These are phyloP conservation scores for Clusia tigrina DNA, from an alignment of 2,888 invertebrate genomes.

Conservation along the genomic window DNA sequence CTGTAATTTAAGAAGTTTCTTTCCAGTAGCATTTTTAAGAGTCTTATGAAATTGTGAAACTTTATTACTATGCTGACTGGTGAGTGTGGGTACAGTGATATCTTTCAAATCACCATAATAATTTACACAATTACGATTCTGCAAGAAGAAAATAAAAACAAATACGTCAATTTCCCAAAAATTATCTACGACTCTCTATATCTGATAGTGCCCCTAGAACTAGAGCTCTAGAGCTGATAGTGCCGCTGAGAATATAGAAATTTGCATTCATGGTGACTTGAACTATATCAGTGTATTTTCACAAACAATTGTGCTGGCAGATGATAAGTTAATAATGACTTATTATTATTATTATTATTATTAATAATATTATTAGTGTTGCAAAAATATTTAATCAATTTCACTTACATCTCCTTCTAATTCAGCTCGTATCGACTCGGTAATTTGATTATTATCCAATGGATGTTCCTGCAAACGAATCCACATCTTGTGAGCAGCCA, in stretches of 20 bases:
- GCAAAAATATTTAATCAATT: background rate
- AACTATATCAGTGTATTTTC: slow-evolving; percentile 46
- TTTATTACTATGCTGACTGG: slow-evolving; percentile 87
- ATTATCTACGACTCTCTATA: too few species aligned
- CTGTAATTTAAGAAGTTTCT: slow-evolving; percentile 87
- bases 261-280: slow-evolving; percentile 52
- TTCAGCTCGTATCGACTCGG: slow-evolving; percentile 73
- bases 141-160: slow-evolving; percentile 47
- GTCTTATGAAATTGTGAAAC: slow-evolving; percentile 95
- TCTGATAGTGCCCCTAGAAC: background rate
- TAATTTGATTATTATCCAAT: slow-evolving; percentile 71
- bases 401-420: slow-evolving; percentile 72
- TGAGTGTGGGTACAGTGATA: slow-evolving; percentile 87
- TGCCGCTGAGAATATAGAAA: background rate
- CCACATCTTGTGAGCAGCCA: slow-evolving; percentile 96
- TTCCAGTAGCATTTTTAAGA: slow-evolving; percentile 85
- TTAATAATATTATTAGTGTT: too few species aligned
- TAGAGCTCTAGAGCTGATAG: background rate
- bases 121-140: slow-evolving; percentile 72
- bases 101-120: slow-evolving; percentile 89
- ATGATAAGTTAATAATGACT: background rate
- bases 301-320: background rate
- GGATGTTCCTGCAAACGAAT: slow-evolving; percentile 81
- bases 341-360: background rate
- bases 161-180: background rate